Evolutionary conservation across 1,140 invertebrate species (phyloP).

Genomic region (Drosophila sproati): DNA sequence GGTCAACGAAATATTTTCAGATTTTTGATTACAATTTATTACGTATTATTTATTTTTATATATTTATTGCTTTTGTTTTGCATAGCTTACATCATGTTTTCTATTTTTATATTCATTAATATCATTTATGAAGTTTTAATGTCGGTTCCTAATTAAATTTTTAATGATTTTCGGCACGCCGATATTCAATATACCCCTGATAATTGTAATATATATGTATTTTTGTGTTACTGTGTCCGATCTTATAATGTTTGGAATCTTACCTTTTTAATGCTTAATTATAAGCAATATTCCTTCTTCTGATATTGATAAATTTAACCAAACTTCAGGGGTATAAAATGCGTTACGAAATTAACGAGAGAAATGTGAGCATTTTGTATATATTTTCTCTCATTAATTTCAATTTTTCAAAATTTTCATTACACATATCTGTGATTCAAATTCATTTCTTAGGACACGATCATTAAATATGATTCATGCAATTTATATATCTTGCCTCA

Average conservation of each 20-base stretch:
- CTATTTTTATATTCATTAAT: conserved; percentile 7
- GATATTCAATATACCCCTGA: conserved; percentile 4
- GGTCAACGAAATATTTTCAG: conserved; percentile 1
- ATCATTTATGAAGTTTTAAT: background rate
- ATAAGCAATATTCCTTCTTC: no score
- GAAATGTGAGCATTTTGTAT: background rate
- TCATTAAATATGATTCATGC: background rate
- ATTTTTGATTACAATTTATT: conserved; percentile 13
- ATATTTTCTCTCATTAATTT: background rate
- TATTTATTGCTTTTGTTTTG: conserved; percentile 15
- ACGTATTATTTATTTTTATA: conserved; percentile 11
- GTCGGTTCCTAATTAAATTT: background rate
- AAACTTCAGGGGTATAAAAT: background rate
- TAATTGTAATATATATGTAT: background rate
- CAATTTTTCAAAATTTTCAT: background rate
- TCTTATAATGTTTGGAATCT: background rate
- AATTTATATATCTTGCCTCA: background rate
- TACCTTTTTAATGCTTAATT: no score
- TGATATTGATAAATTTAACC: no score
- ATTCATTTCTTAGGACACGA: background rate
- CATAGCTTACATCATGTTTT: conserved; percentile 5
- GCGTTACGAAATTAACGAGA: background rate
- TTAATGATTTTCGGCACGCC: background rate
- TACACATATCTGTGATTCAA: no score
- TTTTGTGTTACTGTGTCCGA: background rate